phyloP scores from a whole-genome alignment of 2,888 invertebrate species.

The Metellina segmentata region DNA sequence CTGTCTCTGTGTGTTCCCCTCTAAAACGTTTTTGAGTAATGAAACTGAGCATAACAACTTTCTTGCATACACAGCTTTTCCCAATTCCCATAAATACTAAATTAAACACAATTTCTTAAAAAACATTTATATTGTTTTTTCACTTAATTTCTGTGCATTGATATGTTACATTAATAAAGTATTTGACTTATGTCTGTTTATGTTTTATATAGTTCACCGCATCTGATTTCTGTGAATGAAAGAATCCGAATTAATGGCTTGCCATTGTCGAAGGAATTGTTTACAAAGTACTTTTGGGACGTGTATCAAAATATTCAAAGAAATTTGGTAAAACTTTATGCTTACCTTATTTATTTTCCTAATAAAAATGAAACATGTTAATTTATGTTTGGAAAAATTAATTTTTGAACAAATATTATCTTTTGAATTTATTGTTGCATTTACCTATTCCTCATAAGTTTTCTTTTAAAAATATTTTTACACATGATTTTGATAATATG shows the following conservation, averaged over 20 bases:
- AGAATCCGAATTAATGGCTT: conserved; percentile 92
- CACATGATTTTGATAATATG: no score
- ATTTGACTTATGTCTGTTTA: not conserved
- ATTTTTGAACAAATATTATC: no score
- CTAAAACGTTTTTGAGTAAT: no score
- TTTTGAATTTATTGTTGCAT: no score
- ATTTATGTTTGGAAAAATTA: no score
- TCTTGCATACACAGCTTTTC: not conserved
- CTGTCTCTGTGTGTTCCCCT: no score
- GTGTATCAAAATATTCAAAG: conserved; percentile 86
- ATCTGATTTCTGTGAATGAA: conserved; percentile 94
- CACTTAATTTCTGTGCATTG: no score
- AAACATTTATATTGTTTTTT: not conserved
- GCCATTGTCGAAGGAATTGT: conserved; percentile 87
- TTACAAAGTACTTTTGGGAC: conserved; percentile 90
- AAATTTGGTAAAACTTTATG: conserved; percentile 81
- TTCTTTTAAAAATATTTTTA: no score
- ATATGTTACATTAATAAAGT: not conserved
- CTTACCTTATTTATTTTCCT: not conserved
- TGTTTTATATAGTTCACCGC: conserved; percentile 91
- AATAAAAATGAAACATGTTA: not conserved
- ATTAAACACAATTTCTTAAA: not conserved
- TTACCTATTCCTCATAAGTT: no score
- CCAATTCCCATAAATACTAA: not conserved
- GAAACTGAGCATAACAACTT: no score